Evolutionary conservation across 2,888 invertebrate species (phyloP).

Genomic region (Ditula angustiorana): DNA sequence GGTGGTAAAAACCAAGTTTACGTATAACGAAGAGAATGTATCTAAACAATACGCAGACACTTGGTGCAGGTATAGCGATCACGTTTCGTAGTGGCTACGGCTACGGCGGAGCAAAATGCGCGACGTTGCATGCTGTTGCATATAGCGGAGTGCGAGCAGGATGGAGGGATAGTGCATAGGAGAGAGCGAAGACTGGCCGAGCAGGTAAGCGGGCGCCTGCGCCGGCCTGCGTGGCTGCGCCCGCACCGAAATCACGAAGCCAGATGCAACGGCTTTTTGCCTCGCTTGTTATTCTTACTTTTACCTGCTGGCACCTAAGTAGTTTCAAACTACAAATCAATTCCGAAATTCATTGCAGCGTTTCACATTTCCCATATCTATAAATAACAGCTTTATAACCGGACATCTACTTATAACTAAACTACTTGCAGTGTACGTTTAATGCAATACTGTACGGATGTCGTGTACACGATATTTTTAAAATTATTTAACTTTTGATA

Average conservation of each 20-base stretch:
- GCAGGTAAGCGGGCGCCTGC: conserved; percentile 58
- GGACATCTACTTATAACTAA: neutral
- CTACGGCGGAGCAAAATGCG: conserved; percentile 37
- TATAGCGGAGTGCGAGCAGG: conserved; percentile 49
- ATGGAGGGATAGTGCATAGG: conserved; percentile 46
- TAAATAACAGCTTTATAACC: neutral
- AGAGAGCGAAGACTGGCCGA: conserved; percentile 61
- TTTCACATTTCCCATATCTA: neutral
- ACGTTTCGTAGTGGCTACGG: conserved; percentile 56
- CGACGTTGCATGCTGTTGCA: conserved; percentile 54
- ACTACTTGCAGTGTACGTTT: too few relatives aligned
- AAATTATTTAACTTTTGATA: too few relatives aligned
- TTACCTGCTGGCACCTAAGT: neutral
- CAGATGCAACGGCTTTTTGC: conserved; percentile 58
- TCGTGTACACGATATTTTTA: too few relatives aligned
- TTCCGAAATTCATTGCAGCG: neutral
- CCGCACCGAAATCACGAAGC: conserved; percentile 64
- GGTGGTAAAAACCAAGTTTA: conserved; percentile 34
- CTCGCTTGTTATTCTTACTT: conserved; percentile 7
- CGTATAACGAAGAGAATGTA: conserved; percentile 43
- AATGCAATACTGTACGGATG: too few relatives aligned
- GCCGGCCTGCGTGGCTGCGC: conserved; percentile 21
- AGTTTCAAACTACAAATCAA: neutral
- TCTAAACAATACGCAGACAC: conserved; percentile 42
- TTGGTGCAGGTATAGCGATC: conserved; percentile 59